These are phyloP conservation scores for Melitaea cinxia DNA, from an alignment of 1,140 invertebrate species.

Conservation along the genomic window DNA sequence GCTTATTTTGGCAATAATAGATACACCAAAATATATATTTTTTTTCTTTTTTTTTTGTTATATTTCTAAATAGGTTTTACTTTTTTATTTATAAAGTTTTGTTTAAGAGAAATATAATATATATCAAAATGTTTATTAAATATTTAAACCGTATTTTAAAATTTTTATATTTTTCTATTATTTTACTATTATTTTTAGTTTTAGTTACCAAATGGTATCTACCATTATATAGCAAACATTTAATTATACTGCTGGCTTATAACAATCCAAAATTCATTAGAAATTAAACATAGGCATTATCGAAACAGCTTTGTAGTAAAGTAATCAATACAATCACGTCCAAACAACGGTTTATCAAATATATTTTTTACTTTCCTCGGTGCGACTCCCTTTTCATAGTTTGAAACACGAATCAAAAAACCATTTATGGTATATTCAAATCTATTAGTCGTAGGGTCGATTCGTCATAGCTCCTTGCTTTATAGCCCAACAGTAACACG, in stretches of 20 bases:
- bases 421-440: conserved; percentile 40
- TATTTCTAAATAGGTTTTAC: not conserved
- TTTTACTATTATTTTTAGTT: too few relatives aligned
- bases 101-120: too few relatives aligned
- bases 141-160: too few relatives aligned
- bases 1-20: conserved; percentile 41
- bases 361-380: not conserved
- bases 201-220: too few relatives aligned
- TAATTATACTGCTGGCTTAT: too few relatives aligned
- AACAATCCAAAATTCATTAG: too few relatives aligned
- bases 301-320: too few relatives aligned
- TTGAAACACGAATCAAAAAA: conserved; percentile 11
- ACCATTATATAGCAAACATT: too few relatives aligned
- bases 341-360: not conserved
- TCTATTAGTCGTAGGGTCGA: conserved; percentile 33
- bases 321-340: not conserved
- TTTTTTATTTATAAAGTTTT: too few relatives aligned
- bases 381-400: conserved; percentile 9
- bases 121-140: too few relatives aligned
- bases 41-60: not conserved
- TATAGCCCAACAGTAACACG: conserved; percentile 58
- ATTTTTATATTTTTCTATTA: too few relatives aligned
- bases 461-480: conserved; percentile 61
- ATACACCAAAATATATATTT: not conserved
- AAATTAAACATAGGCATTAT: too few relatives aligned